Percentiles rank a stretch among this genome's conserved stretches.
Evolutionary conservation across 2,888 invertebrate species (phyloP).

Genomic region (Cephalotes varians): DNA sequence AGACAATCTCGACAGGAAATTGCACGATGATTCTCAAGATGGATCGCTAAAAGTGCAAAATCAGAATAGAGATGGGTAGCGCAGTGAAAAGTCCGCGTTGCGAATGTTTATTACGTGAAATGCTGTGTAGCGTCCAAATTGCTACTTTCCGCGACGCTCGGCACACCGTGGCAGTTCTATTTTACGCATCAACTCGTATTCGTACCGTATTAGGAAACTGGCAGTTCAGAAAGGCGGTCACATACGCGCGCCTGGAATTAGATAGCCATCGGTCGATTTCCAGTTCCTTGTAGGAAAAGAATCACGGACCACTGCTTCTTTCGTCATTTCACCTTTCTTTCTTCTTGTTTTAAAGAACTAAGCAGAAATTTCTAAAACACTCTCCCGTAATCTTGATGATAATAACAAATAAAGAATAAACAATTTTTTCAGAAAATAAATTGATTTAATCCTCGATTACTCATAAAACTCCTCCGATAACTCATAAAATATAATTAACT

Average conservation of each 20-base stretch:
- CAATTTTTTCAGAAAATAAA: not conserved
- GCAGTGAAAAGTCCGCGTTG: conserved; percentile 21
- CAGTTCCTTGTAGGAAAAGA: conserved; percentile 42
- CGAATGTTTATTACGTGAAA: conserved; percentile 48
- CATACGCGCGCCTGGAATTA: conserved; percentile 54
- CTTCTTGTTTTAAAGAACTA: not conserved
- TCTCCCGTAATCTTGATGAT: not conserved
- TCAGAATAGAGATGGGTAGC: conserved; percentile 14
- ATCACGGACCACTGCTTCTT: conserved; percentile 19
- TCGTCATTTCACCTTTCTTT: conserved; percentile 34
- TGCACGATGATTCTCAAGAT: not conserved
- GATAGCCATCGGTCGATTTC: conserved; percentile 58
- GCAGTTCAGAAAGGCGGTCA: conserved; percentile 76
- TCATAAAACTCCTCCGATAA: no score
- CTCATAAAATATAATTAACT: conserved; percentile 10
- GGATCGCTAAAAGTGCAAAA: conserved; percentile 18
- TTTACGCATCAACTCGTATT: conserved; percentile 69
- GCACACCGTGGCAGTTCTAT: conserved; percentile 64
- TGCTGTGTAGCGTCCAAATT: conserved; percentile 24
- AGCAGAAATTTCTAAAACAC: not conserved
- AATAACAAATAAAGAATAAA: no score
- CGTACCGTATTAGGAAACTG: conserved; percentile 77
- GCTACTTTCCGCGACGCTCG: conserved; percentile 47
- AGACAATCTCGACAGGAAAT: not conserved
- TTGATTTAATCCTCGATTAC: not conserved